Evolutionary conservation across 2,113 vertebrate species (phyloP).

Genomic region (Raphicerus campestris): DNA sequence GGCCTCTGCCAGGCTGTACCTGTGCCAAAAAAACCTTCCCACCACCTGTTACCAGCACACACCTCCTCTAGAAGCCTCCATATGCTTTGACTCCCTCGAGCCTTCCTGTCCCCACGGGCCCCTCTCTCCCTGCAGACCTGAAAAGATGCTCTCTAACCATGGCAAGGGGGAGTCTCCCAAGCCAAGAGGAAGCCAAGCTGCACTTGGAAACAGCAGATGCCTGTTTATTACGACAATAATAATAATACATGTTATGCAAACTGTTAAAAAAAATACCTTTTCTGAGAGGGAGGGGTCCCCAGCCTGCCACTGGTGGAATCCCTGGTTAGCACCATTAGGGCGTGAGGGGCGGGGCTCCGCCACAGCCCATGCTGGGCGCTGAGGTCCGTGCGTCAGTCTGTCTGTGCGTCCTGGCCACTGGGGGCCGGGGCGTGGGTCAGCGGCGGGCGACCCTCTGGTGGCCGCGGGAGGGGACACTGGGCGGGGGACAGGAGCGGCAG

Average conservation of each 20-base stretch:
- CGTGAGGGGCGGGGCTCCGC: background rate
- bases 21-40: too few relatives aligned
- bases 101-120: background rate
- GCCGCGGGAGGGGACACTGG: slow-evolving; percentile 61
- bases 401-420: background rate
- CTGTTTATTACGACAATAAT: slow-evolving; percentile 43
- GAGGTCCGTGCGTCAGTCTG: background rate
- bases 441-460: slow-evolving; percentile 72
- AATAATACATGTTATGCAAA: slow-evolving; percentile 10
- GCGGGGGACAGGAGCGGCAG: slow-evolving; percentile 86
- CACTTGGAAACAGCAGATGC: background rate
- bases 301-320: slow-evolving; percentile 49
- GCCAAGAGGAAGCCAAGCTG: background rate
- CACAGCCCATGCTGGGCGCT: background rate
- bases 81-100: rapidly evolving
- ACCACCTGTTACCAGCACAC: background rate
- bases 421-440: slow-evolving; percentile 57
- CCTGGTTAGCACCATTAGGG: background rate
- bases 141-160: background rate
- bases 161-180: background rate
- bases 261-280: slow-evolving; percentile 65
- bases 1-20: background rate
- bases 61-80: background rate
- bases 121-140: background rate
- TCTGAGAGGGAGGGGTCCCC: slow-evolving; percentile 64